Evolutionary conservation across 2,797 vertebrate genomes (phyloP).

Genomic region (Pantherophis vulpinus): DNA sequence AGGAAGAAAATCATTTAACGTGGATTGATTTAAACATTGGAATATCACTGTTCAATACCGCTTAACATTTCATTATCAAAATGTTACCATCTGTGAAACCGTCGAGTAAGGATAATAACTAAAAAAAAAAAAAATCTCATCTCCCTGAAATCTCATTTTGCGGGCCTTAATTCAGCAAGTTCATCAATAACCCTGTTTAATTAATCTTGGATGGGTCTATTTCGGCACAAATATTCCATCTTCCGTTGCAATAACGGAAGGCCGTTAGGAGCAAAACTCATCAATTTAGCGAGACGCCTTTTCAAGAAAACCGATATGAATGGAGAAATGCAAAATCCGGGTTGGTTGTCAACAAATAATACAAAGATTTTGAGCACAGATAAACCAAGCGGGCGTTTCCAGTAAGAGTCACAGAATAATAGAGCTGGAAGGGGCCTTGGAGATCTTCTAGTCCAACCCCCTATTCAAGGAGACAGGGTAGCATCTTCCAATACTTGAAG

Average conservation of each 20-base stretch:
- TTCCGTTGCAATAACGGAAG: not conserved
- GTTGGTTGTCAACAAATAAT: not conserved
- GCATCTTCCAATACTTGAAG: too few species aligned
- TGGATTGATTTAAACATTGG: constrained; percentile 30
- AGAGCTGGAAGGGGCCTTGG: not conserved
- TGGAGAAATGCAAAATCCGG: not conserved
- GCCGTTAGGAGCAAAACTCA: not conserved
- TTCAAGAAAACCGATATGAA: not conserved
- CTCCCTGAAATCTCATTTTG: constrained; percentile 17
- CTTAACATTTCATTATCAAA: constrained; percentile 27
- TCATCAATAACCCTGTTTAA: constrained; percentile 26
- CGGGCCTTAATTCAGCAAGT: constrained; percentile 11
- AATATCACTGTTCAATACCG: constrained; percentile 12
- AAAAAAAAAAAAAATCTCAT: constrained; percentile 3
- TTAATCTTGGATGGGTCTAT: constrained; percentile 5
- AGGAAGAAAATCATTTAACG: constrained; percentile 7
- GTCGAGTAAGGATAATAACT: constrained; percentile 15
- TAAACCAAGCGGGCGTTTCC: not conserved
- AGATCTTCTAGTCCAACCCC: not conserved
- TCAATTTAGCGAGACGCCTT: not conserved
- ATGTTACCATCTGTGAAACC: constrained; percentile 33
- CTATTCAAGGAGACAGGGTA: too few species aligned
- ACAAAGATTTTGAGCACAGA: not conserved
- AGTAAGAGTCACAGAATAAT: not conserved
- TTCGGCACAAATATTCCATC: not conserved